Base-by-base conservation (phyloP, 1,140 invertebrate species). In the Triops longicaudatus region DNA sequence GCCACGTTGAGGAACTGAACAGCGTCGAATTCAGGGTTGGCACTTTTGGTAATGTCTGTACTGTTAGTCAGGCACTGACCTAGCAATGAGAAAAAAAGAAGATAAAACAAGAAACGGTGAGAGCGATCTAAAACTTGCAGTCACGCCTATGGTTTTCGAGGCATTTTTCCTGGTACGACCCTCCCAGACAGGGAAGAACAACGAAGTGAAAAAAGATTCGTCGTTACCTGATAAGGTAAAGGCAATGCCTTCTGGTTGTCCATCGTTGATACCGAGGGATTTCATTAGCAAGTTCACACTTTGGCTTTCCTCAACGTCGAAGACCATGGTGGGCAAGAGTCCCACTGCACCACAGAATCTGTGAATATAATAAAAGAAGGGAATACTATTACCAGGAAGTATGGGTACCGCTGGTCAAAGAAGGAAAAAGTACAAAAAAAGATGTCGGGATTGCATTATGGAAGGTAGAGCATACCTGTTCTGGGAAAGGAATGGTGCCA, bases 251-350 rank as follows among this genome's bases (percentile, higher is more conserved):
- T 77, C 76, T 37, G 72, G 37, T n/a, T n/a, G n/a, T 71, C 76
- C 72, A 26, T 77, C 76, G 42, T 77, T 73, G 10, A 77, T 10
- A 4, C 76, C 76, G 26, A 77, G 73, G 44, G 73, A 73, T 73
- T 77, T 77, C 76, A 77, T 77, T 17, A 77, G 37, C 9, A 77
- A 28, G n/a, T 28, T 77, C 9, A 77, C 42, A 4, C 73, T 72
- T 17, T 77, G 72, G 12, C 42, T 26, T 17, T 77, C 26, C 31
- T 73, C 37, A 5, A 44, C 72, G 41, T 73, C 72, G 22, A 73
- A 26, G 14, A 73, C 42, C 72, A 42, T 43, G 26, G 28, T 71
- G 17, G 9, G 76, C 72, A 42, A 77, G 12, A n/a, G 72, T 43
- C 26, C 71, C 71, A 44, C 73, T 73, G 37, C 43, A 42, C 76